phyloP scores from a whole-genome alignment of 1,140 invertebrate species.

The fruit fly (Drosophila melanogaster) region DNA sequence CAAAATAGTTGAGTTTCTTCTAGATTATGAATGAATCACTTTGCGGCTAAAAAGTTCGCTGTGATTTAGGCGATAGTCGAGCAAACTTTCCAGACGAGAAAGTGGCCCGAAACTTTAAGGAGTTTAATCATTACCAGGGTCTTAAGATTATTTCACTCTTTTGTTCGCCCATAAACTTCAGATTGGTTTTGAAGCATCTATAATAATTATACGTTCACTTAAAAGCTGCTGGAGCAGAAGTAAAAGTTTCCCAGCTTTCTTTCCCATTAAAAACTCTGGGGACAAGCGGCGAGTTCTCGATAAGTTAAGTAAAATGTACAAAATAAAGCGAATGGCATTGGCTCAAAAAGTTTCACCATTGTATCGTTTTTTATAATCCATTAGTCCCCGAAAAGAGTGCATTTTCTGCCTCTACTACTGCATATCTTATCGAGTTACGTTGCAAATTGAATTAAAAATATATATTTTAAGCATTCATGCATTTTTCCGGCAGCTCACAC shows the following conservation, averaged over 20 bases:
- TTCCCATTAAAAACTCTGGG: too few species aligned
- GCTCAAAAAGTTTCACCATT: too few species aligned
- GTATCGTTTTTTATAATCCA: neutral
- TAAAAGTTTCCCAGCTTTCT: too few species aligned
- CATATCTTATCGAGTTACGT: constrained; percentile 4
- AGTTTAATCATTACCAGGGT: constrained; percentile 1
- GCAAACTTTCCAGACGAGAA: constrained; percentile 23
- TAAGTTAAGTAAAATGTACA: neutral
- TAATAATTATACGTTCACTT: neutral
- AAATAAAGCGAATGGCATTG: too few species aligned
- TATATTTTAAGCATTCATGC: neutral
- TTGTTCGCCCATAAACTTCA: neutral
- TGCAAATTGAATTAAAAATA: constrained; percentile 12
- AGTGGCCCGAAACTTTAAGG: constrained; percentile 1
- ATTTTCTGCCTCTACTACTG: neutral
- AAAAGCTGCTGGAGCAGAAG: too few species aligned
- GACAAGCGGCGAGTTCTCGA: too few species aligned
- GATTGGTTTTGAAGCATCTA: neutral
- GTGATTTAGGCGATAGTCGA: constrained; percentile 11
- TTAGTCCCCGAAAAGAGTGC: neutral
- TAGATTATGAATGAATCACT: constrained; percentile 51
- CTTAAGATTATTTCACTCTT: neutral
- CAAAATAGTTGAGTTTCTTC: constrained; percentile 25
- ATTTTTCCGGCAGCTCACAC: neutral
- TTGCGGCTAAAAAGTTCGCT: constrained; percentile 30